Evolutionary conservation across 2,888 invertebrate species (phyloP).

Genomic region (Hydrotaea cyrtoneurina): DNA sequence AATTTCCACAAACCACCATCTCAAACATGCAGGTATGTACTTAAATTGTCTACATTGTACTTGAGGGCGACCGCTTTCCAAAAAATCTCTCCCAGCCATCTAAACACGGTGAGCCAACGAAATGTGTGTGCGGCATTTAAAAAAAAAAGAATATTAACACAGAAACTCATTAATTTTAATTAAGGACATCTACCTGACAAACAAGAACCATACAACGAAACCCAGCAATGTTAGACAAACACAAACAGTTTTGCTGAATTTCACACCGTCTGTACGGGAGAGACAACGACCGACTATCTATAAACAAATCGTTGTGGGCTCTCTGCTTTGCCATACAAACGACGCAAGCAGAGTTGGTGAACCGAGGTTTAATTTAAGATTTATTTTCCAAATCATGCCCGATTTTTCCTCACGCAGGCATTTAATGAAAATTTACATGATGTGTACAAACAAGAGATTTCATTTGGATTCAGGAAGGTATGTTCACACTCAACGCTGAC

Average conservation of each 20-base stretch:
- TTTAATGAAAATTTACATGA: background rate
- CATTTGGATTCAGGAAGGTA: too few relatives aligned
- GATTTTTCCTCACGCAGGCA: background rate
- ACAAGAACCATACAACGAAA: background rate
- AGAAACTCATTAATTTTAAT: conserved; percentile 47
- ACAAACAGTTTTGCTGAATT: background rate
- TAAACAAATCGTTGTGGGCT: background rate
- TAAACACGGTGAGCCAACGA: background rate
- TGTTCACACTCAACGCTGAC: too few relatives aligned
- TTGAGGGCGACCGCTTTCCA: background rate
- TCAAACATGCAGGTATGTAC: too few relatives aligned
- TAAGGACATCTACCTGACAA: conserved; percentile 38
- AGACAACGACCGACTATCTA: background rate
- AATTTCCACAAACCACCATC: too few relatives aligned
- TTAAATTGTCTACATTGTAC: too few relatives aligned
- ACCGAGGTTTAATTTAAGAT: conserved; percentile 24
- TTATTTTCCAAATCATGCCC: background rate
- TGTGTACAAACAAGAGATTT: too few relatives aligned
- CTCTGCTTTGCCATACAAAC: background rate
- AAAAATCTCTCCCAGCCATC: background rate
- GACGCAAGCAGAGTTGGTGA: background rate
- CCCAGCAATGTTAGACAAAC: background rate
- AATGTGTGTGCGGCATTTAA: too few relatives aligned
- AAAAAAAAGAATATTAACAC: background rate
- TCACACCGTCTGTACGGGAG: background rate